These are phyloP conservation scores for Drosophila robusta DNA, from an alignment of 2,888 invertebrate genomes.

Conservation along the genomic window DNA sequence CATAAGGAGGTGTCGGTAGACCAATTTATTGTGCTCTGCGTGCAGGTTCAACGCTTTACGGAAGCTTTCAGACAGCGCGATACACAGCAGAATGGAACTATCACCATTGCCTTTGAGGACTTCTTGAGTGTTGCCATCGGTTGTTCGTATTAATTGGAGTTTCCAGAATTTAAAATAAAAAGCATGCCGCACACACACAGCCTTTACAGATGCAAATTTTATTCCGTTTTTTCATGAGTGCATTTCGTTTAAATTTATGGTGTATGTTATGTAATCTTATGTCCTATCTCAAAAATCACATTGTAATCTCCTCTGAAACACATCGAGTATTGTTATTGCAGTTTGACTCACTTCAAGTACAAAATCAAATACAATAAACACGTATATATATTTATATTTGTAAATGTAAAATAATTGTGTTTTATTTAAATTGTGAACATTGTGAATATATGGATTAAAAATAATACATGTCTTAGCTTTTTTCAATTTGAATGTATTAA, in stretches of 20 bases:
- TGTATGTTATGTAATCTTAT: constrained; percentile 39
- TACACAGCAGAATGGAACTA: constrained; percentile 91
- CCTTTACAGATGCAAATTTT: constrained; percentile 37
- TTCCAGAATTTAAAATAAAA: constrained; percentile 6
- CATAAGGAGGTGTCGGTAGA: constrained; percentile 91
- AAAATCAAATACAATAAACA: constrained; percentile 60
- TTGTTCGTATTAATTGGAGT: constrained; percentile 86
- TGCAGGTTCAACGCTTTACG: constrained; percentile 94
- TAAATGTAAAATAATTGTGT: constrained; percentile 51
- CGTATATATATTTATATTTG: constrained; percentile 52
- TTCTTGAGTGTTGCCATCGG: constrained; percentile 93
- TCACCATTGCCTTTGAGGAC: constrained; percentile 95
- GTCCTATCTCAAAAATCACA: constrained; percentile 39
- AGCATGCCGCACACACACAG: constrained; percentile 28
- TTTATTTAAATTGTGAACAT: constrained; percentile 63
- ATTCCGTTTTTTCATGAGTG: constrained; percentile 54
- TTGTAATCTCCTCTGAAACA: constrained; percentile 57
- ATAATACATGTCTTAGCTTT: constrained; percentile 49
- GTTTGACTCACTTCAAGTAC: constrained; percentile 57
- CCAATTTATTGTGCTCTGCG: constrained; percentile 94
- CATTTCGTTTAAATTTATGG: constrained; percentile 51
- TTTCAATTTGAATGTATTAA: constrained; percentile 28
- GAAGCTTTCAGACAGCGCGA: constrained; percentile 94
- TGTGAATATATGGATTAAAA: constrained; percentile 30
- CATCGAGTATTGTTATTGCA: constrained; percentile 57